Evolutionary conservation across 2,797 vertebrate species (phyloP).

Genomic region (Sternarchorhynchus goeldii): DNA sequence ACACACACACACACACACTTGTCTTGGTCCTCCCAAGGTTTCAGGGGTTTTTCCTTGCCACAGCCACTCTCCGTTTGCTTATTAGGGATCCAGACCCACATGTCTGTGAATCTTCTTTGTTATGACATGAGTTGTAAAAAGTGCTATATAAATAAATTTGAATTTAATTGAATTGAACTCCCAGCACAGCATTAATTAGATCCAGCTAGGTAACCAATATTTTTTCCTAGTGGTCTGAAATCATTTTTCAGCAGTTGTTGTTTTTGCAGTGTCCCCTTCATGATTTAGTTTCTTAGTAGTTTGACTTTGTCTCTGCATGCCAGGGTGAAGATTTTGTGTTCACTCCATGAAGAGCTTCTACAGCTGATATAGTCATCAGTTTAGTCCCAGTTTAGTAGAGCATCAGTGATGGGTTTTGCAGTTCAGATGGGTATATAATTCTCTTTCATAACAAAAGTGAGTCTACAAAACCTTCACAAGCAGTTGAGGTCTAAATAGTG

Average conservation of each 20-base stretch:
- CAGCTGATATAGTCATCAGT: constrained; percentile 4
- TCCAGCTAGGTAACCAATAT: constrained; percentile 27
- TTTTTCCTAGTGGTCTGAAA: not conserved
- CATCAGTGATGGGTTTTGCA: constrained; percentile 16
- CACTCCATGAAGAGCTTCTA: not conserved
- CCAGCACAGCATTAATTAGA: constrained; percentile 27
- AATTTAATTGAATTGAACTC: not conserved
- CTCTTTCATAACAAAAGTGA: constrained; percentile 46
- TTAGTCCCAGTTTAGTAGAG: not conserved
- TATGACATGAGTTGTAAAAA: no score
- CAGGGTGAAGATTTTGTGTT: constrained; percentile 4
- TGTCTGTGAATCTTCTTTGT: no score
- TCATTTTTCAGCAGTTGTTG: constrained; percentile 19
- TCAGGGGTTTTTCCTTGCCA: no score
- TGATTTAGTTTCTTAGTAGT: constrained; percentile 23
- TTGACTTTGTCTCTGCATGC: constrained; percentile 14
- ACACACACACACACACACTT: no score
- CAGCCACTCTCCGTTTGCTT: no score
- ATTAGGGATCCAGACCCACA: no score
- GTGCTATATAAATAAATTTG: no score
- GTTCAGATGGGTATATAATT: not conserved
- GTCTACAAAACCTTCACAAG: constrained; percentile 55
- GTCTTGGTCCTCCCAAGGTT: no score
- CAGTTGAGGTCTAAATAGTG: constrained; percentile 57
- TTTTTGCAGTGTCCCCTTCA: not conserved